Conservation (phyloP, 1,140 invertebrate genomes). For the Luehdorfia chinensis region DNA sequence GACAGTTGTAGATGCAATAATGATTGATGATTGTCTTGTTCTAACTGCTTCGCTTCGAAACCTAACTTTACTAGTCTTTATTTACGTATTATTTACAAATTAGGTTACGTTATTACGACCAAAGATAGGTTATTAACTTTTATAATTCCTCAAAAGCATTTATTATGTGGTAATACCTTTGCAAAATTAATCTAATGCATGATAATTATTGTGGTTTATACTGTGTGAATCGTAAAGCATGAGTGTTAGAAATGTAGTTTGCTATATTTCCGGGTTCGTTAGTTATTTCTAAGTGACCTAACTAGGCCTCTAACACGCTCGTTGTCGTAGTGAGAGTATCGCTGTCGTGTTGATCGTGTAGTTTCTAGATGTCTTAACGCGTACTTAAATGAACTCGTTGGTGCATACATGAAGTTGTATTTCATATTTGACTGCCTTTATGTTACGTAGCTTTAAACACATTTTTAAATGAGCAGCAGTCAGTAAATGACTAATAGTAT, state of each 20-base stretch:
- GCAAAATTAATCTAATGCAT: constrained; percentile 5
- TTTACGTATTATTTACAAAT: constrained; percentile 19
- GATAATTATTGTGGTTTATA: not conserved
- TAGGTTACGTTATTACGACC: constrained; percentile 10
- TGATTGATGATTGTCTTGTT: constrained; percentile 12
- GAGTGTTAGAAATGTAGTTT: constrained; percentile 5
- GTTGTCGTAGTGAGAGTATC: not conserved
- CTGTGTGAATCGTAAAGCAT: not conserved
- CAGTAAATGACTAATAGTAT: not conserved
- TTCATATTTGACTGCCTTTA: constrained; percentile 10
- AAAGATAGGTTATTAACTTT: constrained; percentile 14
- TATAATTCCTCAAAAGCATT: constrained; percentile 12
- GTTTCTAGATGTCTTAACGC: not conserved
- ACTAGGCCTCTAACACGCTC: not conserved
- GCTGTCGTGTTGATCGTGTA: not conserved
- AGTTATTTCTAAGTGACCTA: not conserved
- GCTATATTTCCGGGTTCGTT: not conserved
- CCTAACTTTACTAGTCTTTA: constrained; percentile 26
- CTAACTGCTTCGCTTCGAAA: constrained; percentile 32
- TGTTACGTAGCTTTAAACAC: constrained; percentile 2
- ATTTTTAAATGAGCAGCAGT: not conserved
- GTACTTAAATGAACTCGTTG: constrained; percentile 1
- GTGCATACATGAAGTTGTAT: constrained; percentile 2
- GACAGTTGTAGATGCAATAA: constrained; percentile 30
- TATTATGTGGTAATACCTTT: constrained; percentile 8